Conservation (phyloP, 2,888 invertebrate genomes). For the Pomacea canaliculata region DNA sequence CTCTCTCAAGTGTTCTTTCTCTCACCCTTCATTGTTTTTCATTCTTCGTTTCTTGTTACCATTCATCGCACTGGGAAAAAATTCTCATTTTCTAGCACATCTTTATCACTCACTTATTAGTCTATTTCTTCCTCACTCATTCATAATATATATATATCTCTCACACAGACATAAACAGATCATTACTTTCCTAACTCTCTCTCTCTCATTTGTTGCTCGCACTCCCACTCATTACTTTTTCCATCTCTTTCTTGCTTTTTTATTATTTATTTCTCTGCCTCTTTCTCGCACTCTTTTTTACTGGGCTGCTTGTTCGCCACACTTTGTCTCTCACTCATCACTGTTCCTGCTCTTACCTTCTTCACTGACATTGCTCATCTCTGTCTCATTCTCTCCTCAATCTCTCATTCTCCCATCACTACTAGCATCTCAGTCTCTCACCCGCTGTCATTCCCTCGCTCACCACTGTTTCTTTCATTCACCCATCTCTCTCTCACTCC, state of each 20-base stretch:
- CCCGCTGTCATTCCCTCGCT: neutral
- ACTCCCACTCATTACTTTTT: neutral
- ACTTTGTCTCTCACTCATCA: too few species aligned
- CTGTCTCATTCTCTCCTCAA: too few species aligned
- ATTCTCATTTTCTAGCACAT: too few species aligned
- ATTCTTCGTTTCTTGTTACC: neutral
- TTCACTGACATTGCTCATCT: neutral
- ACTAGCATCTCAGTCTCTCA: neutral
- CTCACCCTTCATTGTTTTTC: neutral
- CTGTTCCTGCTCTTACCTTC: neutral
- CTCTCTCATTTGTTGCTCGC: neutral
- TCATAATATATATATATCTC: neutral
- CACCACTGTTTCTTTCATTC: neutral
- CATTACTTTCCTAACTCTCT: conserved; percentile 1
- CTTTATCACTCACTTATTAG: too few species aligned
- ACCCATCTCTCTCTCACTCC: neutral
- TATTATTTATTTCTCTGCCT: too few species aligned
- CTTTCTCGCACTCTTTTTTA: neutral
- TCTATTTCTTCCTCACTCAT: neutral
- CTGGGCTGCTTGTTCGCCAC: too few species aligned
- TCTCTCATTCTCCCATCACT: neutral
- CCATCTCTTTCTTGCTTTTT: neutral
- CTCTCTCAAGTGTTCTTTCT: neutral
- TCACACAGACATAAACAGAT: neutral
- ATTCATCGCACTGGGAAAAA: too few species aligned